Base-by-base conservation (phyloP, 2,113 vertebrate species). In the Orycteropus afer region DNA sequence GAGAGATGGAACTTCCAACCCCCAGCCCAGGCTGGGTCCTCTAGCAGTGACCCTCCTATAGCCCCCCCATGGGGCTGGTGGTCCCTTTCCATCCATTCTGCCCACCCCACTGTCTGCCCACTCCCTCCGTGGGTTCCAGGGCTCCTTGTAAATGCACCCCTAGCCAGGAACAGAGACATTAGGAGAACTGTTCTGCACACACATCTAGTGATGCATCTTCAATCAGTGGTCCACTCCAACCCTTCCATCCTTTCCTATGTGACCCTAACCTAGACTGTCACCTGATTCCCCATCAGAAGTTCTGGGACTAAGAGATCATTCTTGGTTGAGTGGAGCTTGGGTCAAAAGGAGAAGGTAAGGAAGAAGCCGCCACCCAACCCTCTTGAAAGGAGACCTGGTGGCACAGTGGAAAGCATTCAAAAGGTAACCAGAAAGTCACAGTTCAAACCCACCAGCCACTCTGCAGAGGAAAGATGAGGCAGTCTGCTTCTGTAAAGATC, bases 191-290 rank as follows among this genome's bases (percentile, higher is more conserved):
- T 37, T 11, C 81, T 94, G 45, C n/a, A 23, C 27, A 5, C 9
- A 7, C 5, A 17, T 34, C 14, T 55, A 45, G 22, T 0, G 2
- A 0, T 32, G 4, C 42, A 27, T 0, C n/a, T n/a, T n/a, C n/a
- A n/a, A n/a, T 51, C 34, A 34, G 45, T 7, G 49, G 22, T 69
- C 81, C n/a, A n/a, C 76, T 63, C 51, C 49, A 85, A 78, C 55
- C 61, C 91, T 92, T 23, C 5, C 3, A 27, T 63, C 32, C 13
- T 71, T 65, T 86, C 42, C 47, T 65, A 25, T 53, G 18, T 51
- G n/a, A 40, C 74, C 8, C 53, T 29, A 32, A 59, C 14, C 27
- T 37, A 90, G 76, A 45, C 3, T 22, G 22, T 47, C 40, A 53
- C 34, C 7, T 63, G n/a, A 49, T 2, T 74, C 59, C 13, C 45